Conservation (phyloP, 2,797 vertebrate genomes). For the Botia kubotai region DNA sequence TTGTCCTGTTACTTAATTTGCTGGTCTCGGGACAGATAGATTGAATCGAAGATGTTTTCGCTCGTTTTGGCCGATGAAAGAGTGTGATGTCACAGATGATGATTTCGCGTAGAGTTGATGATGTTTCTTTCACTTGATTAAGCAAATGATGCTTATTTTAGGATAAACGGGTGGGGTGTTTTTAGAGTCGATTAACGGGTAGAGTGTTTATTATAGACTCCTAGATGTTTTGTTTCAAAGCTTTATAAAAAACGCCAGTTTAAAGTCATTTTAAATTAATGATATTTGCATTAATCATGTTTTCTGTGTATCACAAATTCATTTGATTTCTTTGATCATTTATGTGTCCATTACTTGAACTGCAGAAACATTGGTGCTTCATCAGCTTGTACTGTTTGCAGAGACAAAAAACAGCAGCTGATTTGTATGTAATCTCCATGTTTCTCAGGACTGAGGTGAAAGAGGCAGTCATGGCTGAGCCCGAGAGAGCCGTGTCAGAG, state of each 20-base stretch:
- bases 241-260: not conserved
- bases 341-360: too few species aligned
- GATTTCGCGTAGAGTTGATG: not conserved
- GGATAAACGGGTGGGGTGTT: not conserved
- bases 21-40: not conserved
- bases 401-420: not conserved
- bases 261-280: not conserved
- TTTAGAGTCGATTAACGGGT: not conserved
- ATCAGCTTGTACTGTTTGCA: not conserved
- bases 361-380: not conserved
- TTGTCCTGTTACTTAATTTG: not conserved
- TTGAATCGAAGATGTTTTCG: not conserved
- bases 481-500: constrained; percentile 70
- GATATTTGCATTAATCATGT: too few species aligned
- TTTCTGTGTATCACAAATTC: not conserved
- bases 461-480: constrained; percentile 70
- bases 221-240: not conserved
- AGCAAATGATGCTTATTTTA: not conserved
- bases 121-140: not conserved
- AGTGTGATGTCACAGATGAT: not conserved
- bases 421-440: constrained; percentile 18
- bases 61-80: not conserved
- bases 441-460: constrained; percentile 67
- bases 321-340: not conserved
- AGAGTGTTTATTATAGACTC: not conserved